Evolutionary conservation across 2,797 vertebrate genomes (phyloP), one percentile per base, ranked within the genome.

Genomic region (Hoplostethus mediterraneus): DNA sequence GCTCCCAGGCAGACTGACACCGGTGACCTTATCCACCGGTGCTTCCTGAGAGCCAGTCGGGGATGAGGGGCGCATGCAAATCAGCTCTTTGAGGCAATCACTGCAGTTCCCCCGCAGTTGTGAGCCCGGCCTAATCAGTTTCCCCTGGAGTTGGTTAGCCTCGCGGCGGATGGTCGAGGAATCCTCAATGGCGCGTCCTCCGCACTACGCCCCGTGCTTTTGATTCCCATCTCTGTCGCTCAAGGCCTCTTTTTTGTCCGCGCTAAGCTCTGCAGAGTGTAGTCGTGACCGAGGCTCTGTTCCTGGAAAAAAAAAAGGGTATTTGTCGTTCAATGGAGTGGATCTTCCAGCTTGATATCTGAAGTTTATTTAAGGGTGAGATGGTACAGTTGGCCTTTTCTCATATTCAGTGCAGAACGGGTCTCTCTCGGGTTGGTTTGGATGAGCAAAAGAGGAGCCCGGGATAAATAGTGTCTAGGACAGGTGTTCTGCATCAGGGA

Each of bases 401-500:
- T 55, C 7, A 16, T 68, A 51, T 51, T 38, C 6, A 67, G 52
- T 82, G 44, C 42, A 31, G 57, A 49, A 13, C 13, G 30, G 53
- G 9, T 63, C 76, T 49, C 31, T 63, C 28, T 49, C 44, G 47
- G 17, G 38, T 28, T 49, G 71, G 66, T 79, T 38, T 28, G 64
- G 63, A 73, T 12, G 52, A 30, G 31, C 6, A 42, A 70, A 52
- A 64, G 76, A 45, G 42, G 33, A 80, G 75, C 57, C 30, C 48
- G 42, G 61, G 63, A 86, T 82, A 84, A 88, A 81, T 59, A 71
- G 85, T 60, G 73, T 77, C 47, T 53, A 72, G 81, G 88, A 90
- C 83, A 89, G 84, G 73, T 93, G 90, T 89, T 90, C 75, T 82
- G 84, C 86, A 88, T 89, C 80, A 69, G 89, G 79, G 86, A 91